These are phyloP conservation scores for Spheniscus mendiculus DNA, from an alignment of 2,113 vertebrate genomes.

Conservation along the genomic window DNA sequence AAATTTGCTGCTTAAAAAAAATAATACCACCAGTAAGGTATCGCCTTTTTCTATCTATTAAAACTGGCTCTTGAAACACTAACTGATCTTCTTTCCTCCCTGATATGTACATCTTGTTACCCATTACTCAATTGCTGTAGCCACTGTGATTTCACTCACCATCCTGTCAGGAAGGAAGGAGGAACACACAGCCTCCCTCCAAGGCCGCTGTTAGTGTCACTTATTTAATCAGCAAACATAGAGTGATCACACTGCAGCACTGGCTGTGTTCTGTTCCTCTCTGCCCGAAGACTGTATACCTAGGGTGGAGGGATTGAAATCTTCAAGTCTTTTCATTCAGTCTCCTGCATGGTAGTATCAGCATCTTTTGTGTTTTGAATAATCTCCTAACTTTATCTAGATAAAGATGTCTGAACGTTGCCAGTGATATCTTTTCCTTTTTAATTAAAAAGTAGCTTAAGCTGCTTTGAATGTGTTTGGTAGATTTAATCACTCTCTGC, in stretches of 20 bases:
- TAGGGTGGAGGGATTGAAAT: neutral
- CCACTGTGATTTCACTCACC: slow-evolving; percentile 6
- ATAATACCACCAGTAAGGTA: neutral
- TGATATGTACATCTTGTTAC: neutral
- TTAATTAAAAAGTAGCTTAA: slow-evolving; percentile 84
- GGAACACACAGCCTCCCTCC: slow-evolving; percentile 16
- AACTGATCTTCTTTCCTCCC: neutral
- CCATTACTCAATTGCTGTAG: neutral
- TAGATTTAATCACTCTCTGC: slow-evolving; percentile 80
- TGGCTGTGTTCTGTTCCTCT: neutral
- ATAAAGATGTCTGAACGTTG: slow-evolving; percentile 75
- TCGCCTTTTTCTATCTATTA: neutral
- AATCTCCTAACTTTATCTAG: slow-evolving; percentile 70
- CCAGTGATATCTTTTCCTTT: slow-evolving; percentile 76
- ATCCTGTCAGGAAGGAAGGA: slow-evolving; percentile 53
- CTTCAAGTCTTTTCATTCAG: neutral
- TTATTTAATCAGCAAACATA: slow-evolving; percentile 45
- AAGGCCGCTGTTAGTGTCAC: slow-evolving; percentile 43
- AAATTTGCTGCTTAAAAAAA: neutral
- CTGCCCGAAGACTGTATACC: neutral
- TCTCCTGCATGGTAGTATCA: neutral
- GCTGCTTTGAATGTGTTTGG: slow-evolving; percentile 74
- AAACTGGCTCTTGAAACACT: neutral
- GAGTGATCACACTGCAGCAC: neutral
- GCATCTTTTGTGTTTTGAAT: slow-evolving; percentile 63